phyloP scores from a whole-genome alignment of 2,888 invertebrate species.

The Trissolcus japonicus region DNA sequence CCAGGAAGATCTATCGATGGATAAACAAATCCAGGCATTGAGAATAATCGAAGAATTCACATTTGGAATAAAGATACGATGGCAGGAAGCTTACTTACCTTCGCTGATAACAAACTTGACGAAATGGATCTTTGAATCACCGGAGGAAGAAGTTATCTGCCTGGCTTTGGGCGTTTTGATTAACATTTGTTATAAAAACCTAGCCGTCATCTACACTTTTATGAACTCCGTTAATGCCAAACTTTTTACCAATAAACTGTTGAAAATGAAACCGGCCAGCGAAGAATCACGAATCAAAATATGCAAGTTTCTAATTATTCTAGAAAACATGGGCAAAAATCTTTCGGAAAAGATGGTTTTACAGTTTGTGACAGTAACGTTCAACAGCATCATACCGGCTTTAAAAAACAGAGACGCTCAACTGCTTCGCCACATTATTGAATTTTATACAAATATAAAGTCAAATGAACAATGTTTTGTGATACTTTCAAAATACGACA shows the following conservation, averaged over 20 bases:
- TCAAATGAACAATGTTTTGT: slow-evolving; percentile 69
- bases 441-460: slow-evolving; percentile 78
- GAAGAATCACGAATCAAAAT: slow-evolving; percentile 77
- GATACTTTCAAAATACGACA: slow-evolving; percentile 68
- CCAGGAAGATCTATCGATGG: slow-evolving; percentile 71
- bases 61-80: slow-evolving; percentile 86
- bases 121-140: slow-evolving; percentile 80
- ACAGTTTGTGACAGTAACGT: slow-evolving; percentile 77
- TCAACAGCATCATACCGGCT: slow-evolving; percentile 77
- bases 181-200: slow-evolving; percentile 87
- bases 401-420: slow-evolving; percentile 76
- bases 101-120: slow-evolving; percentile 83
- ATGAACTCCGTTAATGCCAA: slow-evolving; percentile 85
- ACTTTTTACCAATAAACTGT: slow-evolving; percentile 80
- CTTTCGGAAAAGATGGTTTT: slow-evolving; percentile 77
- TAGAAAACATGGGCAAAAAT: slow-evolving; percentile 77
- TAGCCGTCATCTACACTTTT: slow-evolving; percentile 84
- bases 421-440: slow-evolving; percentile 77
- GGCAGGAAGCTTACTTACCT: slow-evolving; percentile 87
- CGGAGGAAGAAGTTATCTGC: slow-evolving; percentile 77
- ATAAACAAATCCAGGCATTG: slow-evolving; percentile 81
- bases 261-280: slow-evolving; percentile 78
- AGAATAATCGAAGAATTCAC: slow-evolving; percentile 86
- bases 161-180: slow-evolving; percentile 84
- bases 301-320: slow-evolving; percentile 78